Percentiles rank a stretch among this genome's conserved stretches.
Evolutionary conservation across 2,888 invertebrate species (phyloP).

Genomic region (Dendrolimus houi): DNA sequence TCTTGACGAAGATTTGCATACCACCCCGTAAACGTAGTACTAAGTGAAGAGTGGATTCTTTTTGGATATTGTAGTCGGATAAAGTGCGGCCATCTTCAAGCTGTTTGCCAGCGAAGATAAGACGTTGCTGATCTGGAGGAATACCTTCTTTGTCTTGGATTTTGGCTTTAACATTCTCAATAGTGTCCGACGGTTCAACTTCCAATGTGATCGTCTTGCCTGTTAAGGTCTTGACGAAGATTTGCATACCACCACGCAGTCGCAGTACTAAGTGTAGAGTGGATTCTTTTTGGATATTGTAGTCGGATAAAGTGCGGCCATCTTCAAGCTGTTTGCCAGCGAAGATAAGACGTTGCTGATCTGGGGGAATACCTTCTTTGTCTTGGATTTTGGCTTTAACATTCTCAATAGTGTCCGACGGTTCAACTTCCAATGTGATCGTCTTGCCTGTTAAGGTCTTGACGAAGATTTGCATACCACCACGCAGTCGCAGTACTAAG

Average conservation of each 20-base stretch:
- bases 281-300: conserved; percentile 43
- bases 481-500: conserved; percentile 22
- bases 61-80: conserved; percentile 22
- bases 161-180: conserved; percentile 21
- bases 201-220: conserved; percentile 32
- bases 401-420: conserved; percentile 37
- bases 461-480: conserved; percentile 30
- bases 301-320: conserved; percentile 34
- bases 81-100: conserved; percentile 20
- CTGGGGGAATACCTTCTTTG: conserved; percentile 37
- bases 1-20: conserved; percentile 13
- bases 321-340: conserved; percentile 41
- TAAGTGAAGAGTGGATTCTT: conserved; percentile 21
- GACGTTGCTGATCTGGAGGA: conserved; percentile 20
- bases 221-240: conserved; percentile 33
- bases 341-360: conserved; percentile 33
- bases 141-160: conserved; percentile 23
- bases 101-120: conserved; percentile 21
- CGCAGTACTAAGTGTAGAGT: conserved; percentile 31
- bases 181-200: conserved; percentile 19
- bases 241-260: conserved; percentile 44
- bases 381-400: conserved; percentile 38
- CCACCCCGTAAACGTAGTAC: conserved; percentile 22
- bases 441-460: conserved; percentile 29
- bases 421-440: conserved; percentile 30